These are phyloP conservation scores for Blera fallax DNA, from an alignment of 2,888 invertebrate species.

Conservation along the genomic window DNA sequence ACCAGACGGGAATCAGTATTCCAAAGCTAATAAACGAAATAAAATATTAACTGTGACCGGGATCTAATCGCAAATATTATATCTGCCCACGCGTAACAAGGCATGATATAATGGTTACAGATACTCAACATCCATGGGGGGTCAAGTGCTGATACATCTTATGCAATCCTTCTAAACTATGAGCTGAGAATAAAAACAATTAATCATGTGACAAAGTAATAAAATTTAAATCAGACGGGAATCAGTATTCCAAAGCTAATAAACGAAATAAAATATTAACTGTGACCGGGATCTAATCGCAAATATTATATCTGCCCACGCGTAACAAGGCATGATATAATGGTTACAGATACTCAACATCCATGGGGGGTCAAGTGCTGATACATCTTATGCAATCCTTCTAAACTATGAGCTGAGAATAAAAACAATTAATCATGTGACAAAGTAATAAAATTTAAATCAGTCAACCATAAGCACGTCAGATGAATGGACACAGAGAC, in stretches of 20 bases:
- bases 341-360: background rate
- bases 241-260: conserved; percentile 44
- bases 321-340: conserved; percentile 31
- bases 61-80: conserved; percentile 18
- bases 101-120: conserved; percentile 18
- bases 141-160: conserved; percentile 20
- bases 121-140: background rate
- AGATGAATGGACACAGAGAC: background rate
- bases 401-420: background rate
- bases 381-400: conserved; percentile 33
- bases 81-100: background rate
- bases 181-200: background rate
- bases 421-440: background rate
- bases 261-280: conserved; percentile 28
- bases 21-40: conserved; percentile 12
- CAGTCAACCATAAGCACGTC: background rate
- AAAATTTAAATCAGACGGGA: conserved; percentile 23
- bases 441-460: conserved; percentile 17
- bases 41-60: conserved; percentile 31
- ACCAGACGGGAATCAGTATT: conserved; percentile 37
- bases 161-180: conserved; percentile 23
- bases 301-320: background rate
- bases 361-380: background rate
- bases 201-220: conserved; percentile 4
- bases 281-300: conserved; percentile 28